Conservation (phyloP, 1,140 invertebrate species). For the Heliconius melpomene region DNA sequence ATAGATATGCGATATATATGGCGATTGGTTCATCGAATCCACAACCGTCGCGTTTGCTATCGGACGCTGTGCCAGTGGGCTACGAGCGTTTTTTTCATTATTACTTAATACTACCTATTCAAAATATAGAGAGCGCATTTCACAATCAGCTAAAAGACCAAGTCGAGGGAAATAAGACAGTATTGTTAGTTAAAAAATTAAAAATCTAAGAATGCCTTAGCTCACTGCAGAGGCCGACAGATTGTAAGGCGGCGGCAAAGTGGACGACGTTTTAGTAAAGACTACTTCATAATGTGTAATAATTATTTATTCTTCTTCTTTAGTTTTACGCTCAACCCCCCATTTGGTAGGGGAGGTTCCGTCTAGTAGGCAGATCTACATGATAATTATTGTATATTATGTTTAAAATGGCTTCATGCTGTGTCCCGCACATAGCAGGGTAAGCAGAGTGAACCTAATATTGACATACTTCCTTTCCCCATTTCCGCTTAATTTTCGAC, state of each 20-base stretch:
- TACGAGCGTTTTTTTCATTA: background rate
- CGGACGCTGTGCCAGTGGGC: too few relatives aligned
- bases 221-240: conserved; percentile 8
- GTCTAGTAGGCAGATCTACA: too few relatives aligned
- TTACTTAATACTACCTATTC: background rate
- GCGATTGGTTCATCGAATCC: too few relatives aligned
- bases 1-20: too few relatives aligned
- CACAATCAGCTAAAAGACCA: conserved; percentile 9
- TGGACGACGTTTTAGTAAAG: background rate
- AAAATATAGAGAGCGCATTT: conserved; percentile 1
- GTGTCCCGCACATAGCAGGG: too few relatives aligned
- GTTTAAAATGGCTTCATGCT: too few relatives aligned
- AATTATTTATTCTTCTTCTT: background rate
- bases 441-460: background rate
- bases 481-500: too few relatives aligned
- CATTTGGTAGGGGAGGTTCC: background rate
- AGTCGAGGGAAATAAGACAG: background rate
- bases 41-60: too few relatives aligned
- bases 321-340: background rate
- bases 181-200: conserved; percentile 13
- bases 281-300: background rate
- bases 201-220: conserved; percentile 7
- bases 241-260: background rate
- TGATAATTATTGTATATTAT: too few relatives aligned
- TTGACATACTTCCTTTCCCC: background rate